Evolutionary conservation across 1,140 invertebrate species (phyloP), one percentile per base, ranked within the genome.

Genomic region (Antheraea pernyi): DNA sequence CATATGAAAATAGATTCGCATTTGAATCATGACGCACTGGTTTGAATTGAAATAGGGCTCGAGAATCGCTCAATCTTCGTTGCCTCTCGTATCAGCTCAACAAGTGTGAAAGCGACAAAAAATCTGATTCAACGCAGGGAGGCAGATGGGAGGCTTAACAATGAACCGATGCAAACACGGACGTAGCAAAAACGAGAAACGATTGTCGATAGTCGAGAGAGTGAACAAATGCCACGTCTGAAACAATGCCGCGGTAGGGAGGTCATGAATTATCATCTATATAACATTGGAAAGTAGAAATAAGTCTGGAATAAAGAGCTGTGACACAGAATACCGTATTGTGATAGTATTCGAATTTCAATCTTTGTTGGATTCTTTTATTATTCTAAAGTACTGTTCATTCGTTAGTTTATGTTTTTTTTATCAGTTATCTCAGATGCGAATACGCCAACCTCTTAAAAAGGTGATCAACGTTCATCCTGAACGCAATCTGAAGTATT

Each of bases 121-220:
- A 68, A 66, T 53, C 36, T 61, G 65, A 22, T 63, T 71, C n/a
- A 53, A 69, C 37, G 3, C 30, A 42, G 66, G n/a, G 61, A 62
- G 67, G 64, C 39, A 59, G 70, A 61, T 61, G 71, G 61, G 59
- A n/a, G 65, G 65, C 62, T 71, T 69, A 67, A 78, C 76, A 77
- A 77, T 77, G 69, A 70, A 74, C 60, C 73, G 75, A 75, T 75
- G 74, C 72, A 79, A 74, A 74, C 66, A 75, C n/a, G 67, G 64
- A 74, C 69, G 70, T 66, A 73, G 77, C 74, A 74, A 76, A 76
- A 79, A 79, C 70, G 72, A 37, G 67, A 65, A 67, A 67, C 68
- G 72, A 71, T 79, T 71, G 75, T 59, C 77, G 74, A 79, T 79
- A 73, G 77, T 72, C 42, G 68, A 68, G 71, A 72, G 72, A 71